Percentiles rank a stretch among this genome's conserved stretches.
Evolutionary conservation across 2,113 vertebrate species (phyloP).

Genomic region (Protobothrops flavoviridis): DNA sequence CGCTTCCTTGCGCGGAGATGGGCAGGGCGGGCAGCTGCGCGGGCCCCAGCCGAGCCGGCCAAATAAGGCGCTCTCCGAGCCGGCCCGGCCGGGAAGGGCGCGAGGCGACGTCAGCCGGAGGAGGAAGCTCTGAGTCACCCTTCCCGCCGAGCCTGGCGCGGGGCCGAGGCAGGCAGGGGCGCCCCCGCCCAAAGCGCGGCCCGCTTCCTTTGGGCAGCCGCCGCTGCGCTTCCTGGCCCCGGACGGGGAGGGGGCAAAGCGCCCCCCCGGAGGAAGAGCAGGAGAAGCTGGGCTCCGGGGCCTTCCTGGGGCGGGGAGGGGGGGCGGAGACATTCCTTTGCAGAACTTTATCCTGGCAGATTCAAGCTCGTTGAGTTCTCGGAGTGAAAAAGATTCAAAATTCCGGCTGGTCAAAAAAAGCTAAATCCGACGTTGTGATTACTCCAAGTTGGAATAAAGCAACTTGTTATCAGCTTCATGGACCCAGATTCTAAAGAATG

Average conservation of each 20-base stretch:
- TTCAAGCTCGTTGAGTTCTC: background rate
- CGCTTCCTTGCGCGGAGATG: constrained; percentile 55
- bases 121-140: constrained; percentile 90
- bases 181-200: background rate
- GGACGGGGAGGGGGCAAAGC: background rate
- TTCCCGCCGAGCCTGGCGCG: constrained; percentile 75
- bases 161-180: constrained; percentile 67
- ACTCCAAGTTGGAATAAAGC: background rate
- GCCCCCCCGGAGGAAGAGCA: background rate
- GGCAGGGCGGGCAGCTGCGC: constrained; percentile 30
- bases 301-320: too few species aligned
- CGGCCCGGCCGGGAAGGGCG: constrained; percentile 78
- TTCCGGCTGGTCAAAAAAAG: background rate
- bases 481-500: background rate
- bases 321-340: background rate
- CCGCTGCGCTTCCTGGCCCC: constrained; percentile 46
- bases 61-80: constrained; percentile 83
- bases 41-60: constrained; percentile 69
- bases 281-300: too few species aligned
- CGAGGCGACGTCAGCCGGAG: constrained; percentile 79
- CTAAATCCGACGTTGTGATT: background rate
- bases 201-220: constrained; percentile 42
- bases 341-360: background rate
- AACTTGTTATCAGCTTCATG: background rate
- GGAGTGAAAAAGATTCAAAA: background rate